Evolutionary conservation across 2,797 vertebrate species (phyloP).

Genomic region (Novumbra hubbsi): DNA sequence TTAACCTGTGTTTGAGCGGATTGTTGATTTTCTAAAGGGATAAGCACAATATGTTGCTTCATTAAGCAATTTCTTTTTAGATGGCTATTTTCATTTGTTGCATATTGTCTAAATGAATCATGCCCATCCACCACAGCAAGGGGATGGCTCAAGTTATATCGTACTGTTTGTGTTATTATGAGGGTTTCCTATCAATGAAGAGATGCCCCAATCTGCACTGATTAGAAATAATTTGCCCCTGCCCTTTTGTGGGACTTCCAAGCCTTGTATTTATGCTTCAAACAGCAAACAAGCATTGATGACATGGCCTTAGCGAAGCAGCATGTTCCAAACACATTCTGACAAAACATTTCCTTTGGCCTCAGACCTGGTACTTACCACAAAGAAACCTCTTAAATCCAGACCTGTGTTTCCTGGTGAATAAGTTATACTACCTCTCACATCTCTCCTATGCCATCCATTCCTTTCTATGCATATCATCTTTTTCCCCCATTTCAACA

Average conservation of each 20-base stretch:
- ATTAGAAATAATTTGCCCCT: conserved; percentile 22
- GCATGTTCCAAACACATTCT: conserved; percentile 50
- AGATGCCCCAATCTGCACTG: conserved; percentile 53
- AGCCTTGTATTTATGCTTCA: no score
- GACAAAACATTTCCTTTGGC: conserved; percentile 68
- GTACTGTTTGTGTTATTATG: conserved; percentile 30
- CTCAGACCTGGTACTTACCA: conserved; percentile 48
- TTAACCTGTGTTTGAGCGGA: background rate
- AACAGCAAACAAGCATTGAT: no score
- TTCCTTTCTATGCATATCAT: conserved; percentile 40
- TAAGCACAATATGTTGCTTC: background rate
- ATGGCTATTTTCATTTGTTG: background rate
- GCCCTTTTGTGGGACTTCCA: no score
- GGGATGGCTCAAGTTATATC: conserved; percentile 22
- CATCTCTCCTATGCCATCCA: conserved; percentile 53
- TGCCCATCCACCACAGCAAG: background rate
- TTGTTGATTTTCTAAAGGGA: background rate
- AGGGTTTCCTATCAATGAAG: conserved; percentile 58
- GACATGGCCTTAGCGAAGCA: no score
- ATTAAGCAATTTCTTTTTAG: background rate
- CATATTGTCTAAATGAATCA: background rate
- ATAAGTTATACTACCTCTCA: conserved; percentile 60
- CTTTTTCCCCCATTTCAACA: conserved; percentile 38
- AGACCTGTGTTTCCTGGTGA: conserved; percentile 68
- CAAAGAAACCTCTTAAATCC: conserved; percentile 52